Conservation (phyloP, 2,888 invertebrate genomes). For the Drosophila suboccidentalis region DNA sequence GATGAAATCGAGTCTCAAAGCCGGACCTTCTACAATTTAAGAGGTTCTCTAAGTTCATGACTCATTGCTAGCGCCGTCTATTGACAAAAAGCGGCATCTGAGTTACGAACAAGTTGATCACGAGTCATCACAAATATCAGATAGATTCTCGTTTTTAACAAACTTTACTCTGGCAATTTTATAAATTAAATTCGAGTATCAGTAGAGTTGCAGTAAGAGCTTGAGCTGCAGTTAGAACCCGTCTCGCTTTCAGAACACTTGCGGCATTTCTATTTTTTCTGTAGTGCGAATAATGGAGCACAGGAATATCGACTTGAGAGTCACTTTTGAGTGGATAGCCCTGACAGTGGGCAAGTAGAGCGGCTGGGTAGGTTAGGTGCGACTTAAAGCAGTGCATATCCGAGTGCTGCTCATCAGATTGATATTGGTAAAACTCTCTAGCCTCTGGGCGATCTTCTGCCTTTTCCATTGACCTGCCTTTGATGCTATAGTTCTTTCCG, state of each 20-base stretch:
- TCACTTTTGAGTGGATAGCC: accelerated
- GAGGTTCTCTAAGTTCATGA: too few species aligned
- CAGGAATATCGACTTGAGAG: background rate
- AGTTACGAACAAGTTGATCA: background rate
- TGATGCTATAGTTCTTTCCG: background rate
- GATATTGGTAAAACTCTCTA: background rate
- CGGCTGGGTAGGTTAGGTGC: slow-evolving; percentile 3
- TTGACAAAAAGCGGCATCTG: too few species aligned
- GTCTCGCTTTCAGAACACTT: background rate
- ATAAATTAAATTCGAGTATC: background rate
- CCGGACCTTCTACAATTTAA: too few species aligned
- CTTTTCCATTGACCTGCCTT: background rate
- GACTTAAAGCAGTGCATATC: slow-evolving; percentile 21
- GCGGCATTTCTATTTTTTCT: background rate
- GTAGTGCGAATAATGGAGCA: slow-evolving; percentile 23
- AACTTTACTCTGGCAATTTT: background rate
- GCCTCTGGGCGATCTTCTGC: background rate
- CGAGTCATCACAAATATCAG: background rate
- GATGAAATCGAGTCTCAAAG: too few species aligned
- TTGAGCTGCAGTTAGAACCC: background rate
- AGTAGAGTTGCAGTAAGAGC: background rate
- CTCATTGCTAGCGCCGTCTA: too few species aligned
- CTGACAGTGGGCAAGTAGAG: slow-evolving; percentile 15
- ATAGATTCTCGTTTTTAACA: background rate
- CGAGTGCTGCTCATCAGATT: slow-evolving; percentile 1